Conservation (phyloP, 92 coral and sea anemone genomes). For the Porites cylindrica region DNA sequence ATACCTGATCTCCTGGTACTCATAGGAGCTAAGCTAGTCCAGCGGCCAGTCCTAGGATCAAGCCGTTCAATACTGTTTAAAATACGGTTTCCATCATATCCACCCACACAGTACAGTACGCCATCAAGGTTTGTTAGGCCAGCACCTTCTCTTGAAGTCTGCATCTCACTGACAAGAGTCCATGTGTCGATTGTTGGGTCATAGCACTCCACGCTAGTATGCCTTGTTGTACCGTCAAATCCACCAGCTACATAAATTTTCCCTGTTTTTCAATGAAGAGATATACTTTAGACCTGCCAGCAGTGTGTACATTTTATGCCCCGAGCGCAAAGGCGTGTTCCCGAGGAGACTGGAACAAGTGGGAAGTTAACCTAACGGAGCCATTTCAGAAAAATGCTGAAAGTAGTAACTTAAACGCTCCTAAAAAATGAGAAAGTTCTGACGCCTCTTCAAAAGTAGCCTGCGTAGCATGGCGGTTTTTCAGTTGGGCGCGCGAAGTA, state of each 20-base stretch:
- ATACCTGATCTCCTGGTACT: conserved; percentile 93
- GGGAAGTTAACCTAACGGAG: too few relatives aligned
- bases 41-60: conserved; percentile 94
- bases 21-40: conserved; percentile 96
- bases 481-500: too few relatives aligned
- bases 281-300: too few relatives aligned
- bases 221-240: conserved; percentile 97
- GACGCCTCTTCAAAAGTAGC: too few relatives aligned
- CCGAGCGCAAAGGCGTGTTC: too few relatives aligned
- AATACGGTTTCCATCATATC: conserved; percentile 91
- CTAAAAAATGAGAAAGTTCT: too few relatives aligned
- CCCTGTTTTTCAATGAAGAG: conserved; percentile 49
- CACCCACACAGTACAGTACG: conserved; percentile 92
- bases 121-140: conserved; percentile 95
- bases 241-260: conserved; percentile 99
- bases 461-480: too few relatives aligned
- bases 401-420: too few relatives aligned
- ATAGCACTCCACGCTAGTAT: conserved; percentile 95
- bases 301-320: too few relatives aligned
- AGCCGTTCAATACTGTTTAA: conserved; percentile 91
- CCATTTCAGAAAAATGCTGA: too few relatives aligned
- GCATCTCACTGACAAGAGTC: conserved; percentile 90
- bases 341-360: too few relatives aligned
- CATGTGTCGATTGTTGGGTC: conserved; percentile 98
- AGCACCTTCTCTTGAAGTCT: conserved; percentile 93